Evolutionary conservation across 2,113 vertebrate species (phyloP).

Genomic region (Canis aureus): DNA sequence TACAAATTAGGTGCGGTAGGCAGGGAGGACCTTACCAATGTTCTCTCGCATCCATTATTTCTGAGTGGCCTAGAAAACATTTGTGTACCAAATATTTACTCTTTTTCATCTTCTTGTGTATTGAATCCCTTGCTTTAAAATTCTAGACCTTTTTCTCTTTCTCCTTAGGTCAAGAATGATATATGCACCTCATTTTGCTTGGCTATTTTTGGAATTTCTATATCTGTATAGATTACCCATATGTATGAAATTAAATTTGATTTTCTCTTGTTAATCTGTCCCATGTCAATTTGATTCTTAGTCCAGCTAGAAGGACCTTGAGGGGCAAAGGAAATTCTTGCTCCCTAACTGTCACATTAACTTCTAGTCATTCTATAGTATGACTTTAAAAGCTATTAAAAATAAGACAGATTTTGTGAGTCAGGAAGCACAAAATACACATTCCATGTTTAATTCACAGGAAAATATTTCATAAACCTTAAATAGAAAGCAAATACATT

Average conservation of each 20-base stretch:
- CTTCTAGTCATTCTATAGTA: background rate
- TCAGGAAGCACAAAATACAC: background rate
- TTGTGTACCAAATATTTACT: background rate
- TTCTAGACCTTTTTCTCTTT: background rate
- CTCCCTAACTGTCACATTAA: background rate
- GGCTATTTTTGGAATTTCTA: background rate
- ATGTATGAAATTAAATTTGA: background rate
- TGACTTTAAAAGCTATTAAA: background rate
- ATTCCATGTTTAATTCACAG: background rate
- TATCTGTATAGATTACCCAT: background rate
- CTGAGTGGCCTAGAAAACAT: background rate
- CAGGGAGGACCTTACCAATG: background rate
- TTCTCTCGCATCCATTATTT: background rate
- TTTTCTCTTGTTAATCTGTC: background rate
- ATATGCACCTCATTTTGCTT: background rate
- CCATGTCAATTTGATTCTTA: background rate
- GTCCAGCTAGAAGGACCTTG: background rate
- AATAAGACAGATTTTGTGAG: background rate
- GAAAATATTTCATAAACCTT: constrained; percentile 41
- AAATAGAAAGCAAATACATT: constrained; percentile 27
- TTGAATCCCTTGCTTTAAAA: background rate
- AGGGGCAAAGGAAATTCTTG: background rate
- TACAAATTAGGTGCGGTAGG: background rate
- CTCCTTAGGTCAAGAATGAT: background rate
- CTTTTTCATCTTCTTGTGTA: background rate